phyloP scores from a whole-genome alignment of 2,797 vertebrate genomes.

The Hemibagrus guttatus region DNA sequence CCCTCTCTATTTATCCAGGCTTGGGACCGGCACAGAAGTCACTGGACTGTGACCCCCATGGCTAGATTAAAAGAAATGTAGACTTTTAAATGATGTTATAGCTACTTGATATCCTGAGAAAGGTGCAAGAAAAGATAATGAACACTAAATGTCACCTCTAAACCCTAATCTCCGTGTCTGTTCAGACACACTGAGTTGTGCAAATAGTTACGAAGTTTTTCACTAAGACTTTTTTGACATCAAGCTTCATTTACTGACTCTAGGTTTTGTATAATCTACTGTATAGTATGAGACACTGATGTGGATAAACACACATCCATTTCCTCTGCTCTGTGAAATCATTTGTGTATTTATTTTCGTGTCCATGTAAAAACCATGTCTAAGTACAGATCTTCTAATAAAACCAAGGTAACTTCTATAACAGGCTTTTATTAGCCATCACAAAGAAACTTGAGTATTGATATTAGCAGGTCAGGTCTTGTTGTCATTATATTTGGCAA shows the following conservation, averaged over 20 bases:
- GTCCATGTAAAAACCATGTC: background rate
- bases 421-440: background rate
- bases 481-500: background rate
- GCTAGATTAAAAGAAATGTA: too few species aligned
- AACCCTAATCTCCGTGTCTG: background rate
- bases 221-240: background rate
- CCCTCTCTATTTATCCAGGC: too few species aligned
- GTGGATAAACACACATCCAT: background rate
- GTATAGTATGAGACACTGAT: background rate
- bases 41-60: too few species aligned
- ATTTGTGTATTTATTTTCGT: background rate
- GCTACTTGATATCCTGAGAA: background rate
- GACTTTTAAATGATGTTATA: too few species aligned
- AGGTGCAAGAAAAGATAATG: background rate
- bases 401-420: background rate
- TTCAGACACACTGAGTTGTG: background rate
- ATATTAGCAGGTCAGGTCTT: background rate
- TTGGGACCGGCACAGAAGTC: too few species aligned
- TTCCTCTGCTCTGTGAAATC: background rate
- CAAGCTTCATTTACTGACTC: background rate
- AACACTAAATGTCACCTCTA: background rate
- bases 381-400: background rate
- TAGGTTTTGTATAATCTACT: background rate
- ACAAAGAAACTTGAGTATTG: background rate
- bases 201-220: background rate